These are phyloP conservation scores for Nothura maculosa DNA, from an alignment of 2,797 vertebrate species.

Conservation along the genomic window DNA sequence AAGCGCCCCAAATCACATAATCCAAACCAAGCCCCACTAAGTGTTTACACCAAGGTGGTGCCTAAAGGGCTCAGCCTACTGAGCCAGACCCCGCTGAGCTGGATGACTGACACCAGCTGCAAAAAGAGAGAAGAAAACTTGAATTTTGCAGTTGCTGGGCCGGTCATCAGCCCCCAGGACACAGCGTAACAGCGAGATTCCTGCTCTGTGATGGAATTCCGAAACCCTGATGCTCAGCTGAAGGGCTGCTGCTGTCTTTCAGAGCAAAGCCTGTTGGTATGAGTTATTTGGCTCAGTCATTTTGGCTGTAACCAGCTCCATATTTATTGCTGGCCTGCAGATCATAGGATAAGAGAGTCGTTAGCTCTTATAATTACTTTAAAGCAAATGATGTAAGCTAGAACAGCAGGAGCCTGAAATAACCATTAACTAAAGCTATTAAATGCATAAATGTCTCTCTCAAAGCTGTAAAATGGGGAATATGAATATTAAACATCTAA, in stretches of 20 bases:
- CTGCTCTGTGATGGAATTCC: not conserved
- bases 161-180: too few relatives aligned
- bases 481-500: conserved; percentile 70
- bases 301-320: conserved; percentile 21
- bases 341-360: conserved; percentile 63
- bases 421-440: conserved; percentile 75
- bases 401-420: conserved; percentile 72
- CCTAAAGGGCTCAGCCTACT: not conserved
- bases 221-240: not conserved
- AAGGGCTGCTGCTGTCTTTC: not conserved
- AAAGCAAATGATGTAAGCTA: conserved; percentile 71
- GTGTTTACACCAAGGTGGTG: accelerated
- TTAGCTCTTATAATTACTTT: conserved; percentile 71
- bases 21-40: accelerated
- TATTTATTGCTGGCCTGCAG: conserved; percentile 42
- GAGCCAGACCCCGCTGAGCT: not conserved
- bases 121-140: not conserved
- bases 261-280: not conserved
- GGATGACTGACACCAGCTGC: not conserved
- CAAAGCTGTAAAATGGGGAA: conserved; percentile 53
- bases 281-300: conserved; percentile 39
- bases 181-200: not conserved
- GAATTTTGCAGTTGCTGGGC: not conserved
- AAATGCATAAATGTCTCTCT: conserved; percentile 73
- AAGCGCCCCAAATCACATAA: not conserved